Conservation (phyloP, 2,888 invertebrate species). For the Cerastis leucographa region DNA sequence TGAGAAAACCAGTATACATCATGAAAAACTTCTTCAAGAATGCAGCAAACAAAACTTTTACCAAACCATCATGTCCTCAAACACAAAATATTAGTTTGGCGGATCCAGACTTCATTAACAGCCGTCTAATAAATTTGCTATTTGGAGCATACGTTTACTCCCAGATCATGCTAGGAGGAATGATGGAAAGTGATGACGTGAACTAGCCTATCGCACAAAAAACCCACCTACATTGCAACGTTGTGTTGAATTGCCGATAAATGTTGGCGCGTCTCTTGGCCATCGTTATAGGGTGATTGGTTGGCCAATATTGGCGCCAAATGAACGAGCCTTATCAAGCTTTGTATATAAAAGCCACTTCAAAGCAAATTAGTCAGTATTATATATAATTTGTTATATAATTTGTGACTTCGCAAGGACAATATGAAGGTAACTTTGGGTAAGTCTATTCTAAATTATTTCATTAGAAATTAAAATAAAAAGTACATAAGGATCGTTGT, state of each 20-base stretch:
- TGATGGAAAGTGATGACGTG: background rate
- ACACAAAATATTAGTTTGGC: conserved; percentile 14
- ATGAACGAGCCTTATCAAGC: background rate
- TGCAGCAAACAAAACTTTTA: conserved; percentile 1
- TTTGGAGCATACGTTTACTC: conserved; percentile 4
- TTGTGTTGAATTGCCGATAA: conserved; percentile 1
- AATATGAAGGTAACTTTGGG: conserved; percentile 50
- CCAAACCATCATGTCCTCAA: conserved; percentile 11
- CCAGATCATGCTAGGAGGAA: conserved; percentile 8
- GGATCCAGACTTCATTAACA: conserved; percentile 2
- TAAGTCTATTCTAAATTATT: conserved; percentile 6
- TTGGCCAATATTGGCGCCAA: conserved; percentile 12
- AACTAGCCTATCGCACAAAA: conserved; percentile 7
- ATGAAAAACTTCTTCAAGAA: conserved; percentile 18
- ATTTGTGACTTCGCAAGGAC: conserved; percentile 26
- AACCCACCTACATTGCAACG: background rate
- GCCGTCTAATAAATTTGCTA: background rate
- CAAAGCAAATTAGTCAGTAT: conserved; percentile 4
- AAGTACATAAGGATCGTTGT: too few relatives aligned
- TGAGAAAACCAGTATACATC: background rate
- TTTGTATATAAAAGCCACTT: conserved; percentile 39
- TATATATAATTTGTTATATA: too few relatives aligned
- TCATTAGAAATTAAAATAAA: background rate
- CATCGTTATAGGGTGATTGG: background rate
- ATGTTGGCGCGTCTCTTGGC: background rate